Evolutionary conservation across 37 sponge, comb jelly and placozoan species (phyloP).

Genomic region (Corticium candelabrum): DNA sequence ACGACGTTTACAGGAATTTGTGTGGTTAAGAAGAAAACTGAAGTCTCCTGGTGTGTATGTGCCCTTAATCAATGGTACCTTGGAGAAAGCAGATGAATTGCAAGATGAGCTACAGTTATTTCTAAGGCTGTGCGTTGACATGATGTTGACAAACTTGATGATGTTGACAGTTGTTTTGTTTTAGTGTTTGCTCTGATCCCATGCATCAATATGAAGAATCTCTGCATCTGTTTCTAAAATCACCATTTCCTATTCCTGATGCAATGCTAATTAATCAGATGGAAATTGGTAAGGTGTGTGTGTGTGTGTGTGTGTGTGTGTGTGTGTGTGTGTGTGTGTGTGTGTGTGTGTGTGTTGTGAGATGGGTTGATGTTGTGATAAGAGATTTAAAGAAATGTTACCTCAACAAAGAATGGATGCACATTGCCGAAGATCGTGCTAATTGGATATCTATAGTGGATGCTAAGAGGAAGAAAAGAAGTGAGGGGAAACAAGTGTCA

Average conservation of each 20-base stretch:
- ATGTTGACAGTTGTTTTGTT: neutral
- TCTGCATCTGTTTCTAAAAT: neutral
- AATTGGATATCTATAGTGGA: too few species aligned
- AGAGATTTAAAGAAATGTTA: too few species aligned
- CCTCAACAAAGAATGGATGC: too few species aligned
- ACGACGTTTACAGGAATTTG: neutral
- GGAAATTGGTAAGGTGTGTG: neutral
- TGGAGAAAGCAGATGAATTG: neutral
- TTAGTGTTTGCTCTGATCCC: neutral
- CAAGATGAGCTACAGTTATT: neutral
- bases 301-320: too few species aligned
- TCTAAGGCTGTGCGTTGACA: neutral
- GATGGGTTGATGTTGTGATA: too few species aligned
- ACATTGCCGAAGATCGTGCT: too few species aligned
- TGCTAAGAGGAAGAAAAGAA: too few species aligned
- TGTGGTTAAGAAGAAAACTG: neutral
- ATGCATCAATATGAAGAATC: neutral
- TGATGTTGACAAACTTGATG: neutral
- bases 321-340: too few species aligned
- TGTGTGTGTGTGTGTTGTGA: too few species aligned
- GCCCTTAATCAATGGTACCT: neutral
- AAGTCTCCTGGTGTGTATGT: neutral
- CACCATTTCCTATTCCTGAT: neutral
- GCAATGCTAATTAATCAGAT: neutral
- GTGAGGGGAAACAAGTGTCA: too few species aligned